Conservation (phyloP, 1,140 invertebrate genomes). For the Bombus soroeensis region DNA sequence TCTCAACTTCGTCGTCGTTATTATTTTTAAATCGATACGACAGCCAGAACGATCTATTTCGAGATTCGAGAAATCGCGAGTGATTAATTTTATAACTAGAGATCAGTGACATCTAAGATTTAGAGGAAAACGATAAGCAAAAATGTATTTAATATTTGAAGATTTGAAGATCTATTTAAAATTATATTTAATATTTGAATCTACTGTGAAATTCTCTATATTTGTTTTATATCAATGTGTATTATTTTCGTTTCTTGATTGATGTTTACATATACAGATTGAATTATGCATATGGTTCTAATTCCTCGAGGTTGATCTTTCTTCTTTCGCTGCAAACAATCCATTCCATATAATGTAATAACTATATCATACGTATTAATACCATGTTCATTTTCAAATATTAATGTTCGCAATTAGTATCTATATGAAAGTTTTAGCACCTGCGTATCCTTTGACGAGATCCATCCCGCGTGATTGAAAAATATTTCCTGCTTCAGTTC, state of each 20-base stretch:
- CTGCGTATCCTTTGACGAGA: background rate
- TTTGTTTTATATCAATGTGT: no score
- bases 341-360: background rate
- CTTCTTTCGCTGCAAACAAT: background rate
- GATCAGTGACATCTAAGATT: no score
- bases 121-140: no score
- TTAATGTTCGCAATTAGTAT: background rate
- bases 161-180: no score
- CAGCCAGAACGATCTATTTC: background rate
- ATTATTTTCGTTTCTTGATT: background rate
- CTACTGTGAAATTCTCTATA: background rate
- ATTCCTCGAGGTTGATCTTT: background rate
- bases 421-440: background rate
- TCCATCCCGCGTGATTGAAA: background rate
- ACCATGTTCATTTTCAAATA: background rate
- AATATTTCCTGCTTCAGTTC: background rate
- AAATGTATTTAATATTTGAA: no score
- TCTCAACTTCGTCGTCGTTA: background rate
- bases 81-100: no score
- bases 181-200: no score
- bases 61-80: no score
- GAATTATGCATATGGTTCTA: background rate
- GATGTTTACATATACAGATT: background rate
- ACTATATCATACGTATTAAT: background rate
- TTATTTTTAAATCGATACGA: slow-evolving; percentile 1